A percentile compares a stretch with the other conserved stretches of the same genome.
These are phyloP conservation scores for Sebastes paucispinis DNA, from an alignment of 2,797 vertebrate species.

Conservation along the genomic window DNA sequence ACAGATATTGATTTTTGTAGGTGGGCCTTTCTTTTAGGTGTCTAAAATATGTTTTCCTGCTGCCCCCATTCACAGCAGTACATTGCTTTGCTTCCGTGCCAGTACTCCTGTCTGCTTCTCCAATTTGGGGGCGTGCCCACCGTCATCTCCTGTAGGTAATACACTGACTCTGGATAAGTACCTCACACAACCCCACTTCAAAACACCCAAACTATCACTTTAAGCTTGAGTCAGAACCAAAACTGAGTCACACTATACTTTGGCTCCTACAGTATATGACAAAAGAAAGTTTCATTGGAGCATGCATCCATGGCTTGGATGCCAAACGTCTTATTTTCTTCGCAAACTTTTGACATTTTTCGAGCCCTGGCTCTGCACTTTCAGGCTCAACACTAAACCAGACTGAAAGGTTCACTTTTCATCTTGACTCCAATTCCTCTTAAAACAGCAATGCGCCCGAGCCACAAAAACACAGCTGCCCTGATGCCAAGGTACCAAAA, in stretches of 20 bases:
- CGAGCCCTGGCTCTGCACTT: background rate
- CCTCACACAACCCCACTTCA: background rate
- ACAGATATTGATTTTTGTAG: too few species aligned
- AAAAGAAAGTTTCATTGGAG: conserved; percentile 11
- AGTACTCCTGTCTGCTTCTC: background rate
- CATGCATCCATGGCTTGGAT: background rate
- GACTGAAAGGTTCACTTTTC: conserved; percentile 8
- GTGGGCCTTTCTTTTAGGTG: background rate
- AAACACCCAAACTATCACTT: background rate
- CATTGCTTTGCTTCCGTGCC: background rate
- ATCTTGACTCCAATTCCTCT: conserved; percentile 1
- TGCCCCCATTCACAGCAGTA: background rate
- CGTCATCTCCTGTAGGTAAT: background rate
- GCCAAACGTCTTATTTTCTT: conserved; percentile 7
- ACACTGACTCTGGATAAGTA: background rate
- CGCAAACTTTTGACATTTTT: conserved; percentile 1
- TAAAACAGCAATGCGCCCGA: background rate
- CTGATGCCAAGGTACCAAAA: conserved; percentile 39
- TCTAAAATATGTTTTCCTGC: background rate
- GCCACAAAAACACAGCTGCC: conserved; percentile 22
- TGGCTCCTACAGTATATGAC: background rate
- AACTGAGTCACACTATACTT: conserved; percentile 20
- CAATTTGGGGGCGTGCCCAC: background rate
- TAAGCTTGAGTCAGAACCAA: background rate
- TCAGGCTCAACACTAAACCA: background rate